A percentile compares a stretch with the other conserved stretches of the same genome.
Evolutionary conservation across 2,797 vertebrate genomes (phyloP).

Genomic region (Botia almorhae): DNA sequence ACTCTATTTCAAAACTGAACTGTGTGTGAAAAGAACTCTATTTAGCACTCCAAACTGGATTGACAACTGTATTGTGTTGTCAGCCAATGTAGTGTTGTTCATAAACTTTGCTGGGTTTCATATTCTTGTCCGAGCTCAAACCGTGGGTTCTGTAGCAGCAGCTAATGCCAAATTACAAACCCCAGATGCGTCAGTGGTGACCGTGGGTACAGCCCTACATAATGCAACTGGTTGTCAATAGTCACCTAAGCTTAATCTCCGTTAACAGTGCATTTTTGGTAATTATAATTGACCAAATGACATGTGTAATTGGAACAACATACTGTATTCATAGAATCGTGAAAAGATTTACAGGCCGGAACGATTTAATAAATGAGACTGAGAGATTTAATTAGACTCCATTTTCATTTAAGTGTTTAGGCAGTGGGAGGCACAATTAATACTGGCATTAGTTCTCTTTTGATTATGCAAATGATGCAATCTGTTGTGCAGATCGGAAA

Average conservation of each 20-base stretch:
- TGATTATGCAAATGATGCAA: conserved; percentile 32
- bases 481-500: conserved; percentile 23
- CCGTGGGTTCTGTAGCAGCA: not conserved
- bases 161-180: not conserved
- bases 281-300: conserved; percentile 1
- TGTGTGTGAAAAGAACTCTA: not conserved
- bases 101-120: not conserved
- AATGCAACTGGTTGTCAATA: not conserved
- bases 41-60: not conserved
- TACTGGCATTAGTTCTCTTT: conserved; percentile 23
- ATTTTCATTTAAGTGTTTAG: conserved; percentile 41
- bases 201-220: not conserved
- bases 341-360: conserved; percentile 11
- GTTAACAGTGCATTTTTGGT: conserved; percentile 28
- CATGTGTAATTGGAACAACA: not conserved
- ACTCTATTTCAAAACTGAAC: not conserved
- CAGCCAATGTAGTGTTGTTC: no score
- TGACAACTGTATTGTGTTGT: not conserved
- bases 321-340: not conserved
- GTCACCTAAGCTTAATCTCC: conserved; percentile 1
- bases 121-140: not conserved
- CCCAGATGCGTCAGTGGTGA: not conserved
- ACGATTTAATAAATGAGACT: conserved; percentile 32
- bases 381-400: conserved; percentile 29
- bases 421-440: conserved; percentile 33